Base-by-base conservation (phyloP, 2,797 vertebrate genomes). In the Tauraco hartlaubi region DNA sequence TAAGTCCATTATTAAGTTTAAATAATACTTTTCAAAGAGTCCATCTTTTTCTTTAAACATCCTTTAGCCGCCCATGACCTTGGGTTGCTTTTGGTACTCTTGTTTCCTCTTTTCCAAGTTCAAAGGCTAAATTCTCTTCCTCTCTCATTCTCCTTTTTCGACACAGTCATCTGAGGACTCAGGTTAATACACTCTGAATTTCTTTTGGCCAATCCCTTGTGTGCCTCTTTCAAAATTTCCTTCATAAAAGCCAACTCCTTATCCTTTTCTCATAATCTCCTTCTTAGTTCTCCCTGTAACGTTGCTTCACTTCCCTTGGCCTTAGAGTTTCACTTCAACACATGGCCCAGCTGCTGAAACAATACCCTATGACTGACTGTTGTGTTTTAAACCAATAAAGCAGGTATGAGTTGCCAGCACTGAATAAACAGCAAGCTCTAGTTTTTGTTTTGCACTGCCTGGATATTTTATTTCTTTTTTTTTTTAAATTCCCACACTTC, bases 211-310 rank as follows among this genome's bases (percentile, higher is more conserved):
- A 46, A 35, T 89, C 23, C 20, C 17, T 39, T 26, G 13, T 26
- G 26, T 58, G 14, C 28, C 49, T 80, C 46, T 85, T 68, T 90
- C 49, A 85, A 94, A 83, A 83, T 90, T 93, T 91, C 91, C 92
- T 72, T 88, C 19, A 75, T 61, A 75, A 91, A 93, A 77, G 95
- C 72, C 92, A 96, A 72, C 78, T 95, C 87, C 94, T 96, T 94
- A 95, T 93, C 81, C 72, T 93, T 94, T 94, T 58, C 64, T 85
- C 61, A 79, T 91, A 91, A 88, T 91, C 84, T 79, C 49, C 61
- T 94, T 94, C 94, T 75, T 83, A 92, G 63, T 89, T 94, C 78
- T 79, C 58, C 23, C 44, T 79, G 88, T 73, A 89, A 92, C 54
- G 35, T 74, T 83, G 74, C 52, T 87, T 18, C 72, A 94, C 84